These are phyloP conservation scores for Centroberyx gerrardi DNA, from an alignment of 2,797 vertebrate species.

Conservation along the genomic window DNA sequence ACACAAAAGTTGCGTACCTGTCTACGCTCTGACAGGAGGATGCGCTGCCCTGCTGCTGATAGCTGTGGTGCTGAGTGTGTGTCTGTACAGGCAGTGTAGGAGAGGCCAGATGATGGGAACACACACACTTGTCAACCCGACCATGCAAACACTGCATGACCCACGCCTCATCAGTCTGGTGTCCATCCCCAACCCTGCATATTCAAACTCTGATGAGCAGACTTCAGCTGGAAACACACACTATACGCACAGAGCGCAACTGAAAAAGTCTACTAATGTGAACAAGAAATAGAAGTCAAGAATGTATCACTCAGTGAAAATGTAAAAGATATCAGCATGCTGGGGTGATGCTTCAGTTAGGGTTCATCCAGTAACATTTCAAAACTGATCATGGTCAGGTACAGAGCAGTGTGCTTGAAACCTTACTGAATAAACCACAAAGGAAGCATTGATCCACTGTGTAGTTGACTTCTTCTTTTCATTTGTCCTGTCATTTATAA, in stretches of 20 bases:
- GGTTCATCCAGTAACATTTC: neutral
- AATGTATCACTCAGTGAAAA: too few relatives aligned
- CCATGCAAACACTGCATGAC: neutral
- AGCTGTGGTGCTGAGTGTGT: conserved; percentile 6
- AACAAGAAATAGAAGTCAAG: neutral
- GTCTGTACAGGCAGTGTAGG: conserved; percentile 9
- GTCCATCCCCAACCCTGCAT: conserved; percentile 28
- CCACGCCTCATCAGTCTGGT: conserved; percentile 13
- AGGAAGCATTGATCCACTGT: neutral
- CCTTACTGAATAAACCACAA: neutral
- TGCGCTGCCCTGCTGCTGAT: conserved; percentile 10
- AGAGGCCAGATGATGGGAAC: neutral
- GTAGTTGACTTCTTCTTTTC: too few relatives aligned
- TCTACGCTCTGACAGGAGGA: conserved; percentile 13
- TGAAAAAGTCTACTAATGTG: neutral
- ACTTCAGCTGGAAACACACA: neutral
- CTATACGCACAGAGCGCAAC: neutral
- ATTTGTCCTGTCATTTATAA: too few relatives aligned
- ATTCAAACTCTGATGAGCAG: neutral
- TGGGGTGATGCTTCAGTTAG: neutral
- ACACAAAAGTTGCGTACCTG: conserved; percentile 2
- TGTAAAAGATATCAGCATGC: neutral
- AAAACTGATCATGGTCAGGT: neutral
- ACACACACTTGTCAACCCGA: neutral
- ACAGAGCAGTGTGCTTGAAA: neutral